Evolutionary conservation across 1,140 invertebrate genomes (phyloP).

Genomic region (Laodelphax striatellus): DNA sequence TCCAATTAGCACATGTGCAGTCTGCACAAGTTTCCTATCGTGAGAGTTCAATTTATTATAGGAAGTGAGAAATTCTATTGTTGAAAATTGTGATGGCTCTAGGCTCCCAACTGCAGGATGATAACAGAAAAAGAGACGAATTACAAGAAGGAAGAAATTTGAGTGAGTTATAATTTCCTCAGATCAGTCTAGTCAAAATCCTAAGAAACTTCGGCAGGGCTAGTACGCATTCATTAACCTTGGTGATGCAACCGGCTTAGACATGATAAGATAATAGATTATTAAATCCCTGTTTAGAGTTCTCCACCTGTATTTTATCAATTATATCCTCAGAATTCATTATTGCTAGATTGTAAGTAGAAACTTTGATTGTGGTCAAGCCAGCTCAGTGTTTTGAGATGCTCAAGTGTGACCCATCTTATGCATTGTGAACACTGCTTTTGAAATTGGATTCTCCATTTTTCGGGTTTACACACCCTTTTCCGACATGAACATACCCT

Average conservation of each 20-base stretch:
- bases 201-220: background rate
- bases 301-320: too few species aligned
- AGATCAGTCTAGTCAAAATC: background rate
- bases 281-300: too few species aligned
- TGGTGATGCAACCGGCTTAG: conserved; percentile 1
- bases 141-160: background rate
- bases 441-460: too few species aligned
- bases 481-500: too few species aligned
- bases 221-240: background rate
- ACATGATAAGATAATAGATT: background rate
- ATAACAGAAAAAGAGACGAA: background rate
- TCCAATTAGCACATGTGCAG: background rate
- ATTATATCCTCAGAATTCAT: too few species aligned
- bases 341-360: too few species aligned
- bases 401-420: too few species aligned
- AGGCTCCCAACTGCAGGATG: background rate
- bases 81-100: background rate
- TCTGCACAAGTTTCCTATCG: background rate
- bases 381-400: too few species aligned
- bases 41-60: background rate
- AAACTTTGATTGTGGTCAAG: too few species aligned
- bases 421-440: too few species aligned
- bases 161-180: background rate
- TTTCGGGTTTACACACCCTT: too few species aligned
- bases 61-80: background rate